Base-by-base conservation (phyloP, 2,797 vertebrate species). In the Lithobates sylvaticus region DNA sequence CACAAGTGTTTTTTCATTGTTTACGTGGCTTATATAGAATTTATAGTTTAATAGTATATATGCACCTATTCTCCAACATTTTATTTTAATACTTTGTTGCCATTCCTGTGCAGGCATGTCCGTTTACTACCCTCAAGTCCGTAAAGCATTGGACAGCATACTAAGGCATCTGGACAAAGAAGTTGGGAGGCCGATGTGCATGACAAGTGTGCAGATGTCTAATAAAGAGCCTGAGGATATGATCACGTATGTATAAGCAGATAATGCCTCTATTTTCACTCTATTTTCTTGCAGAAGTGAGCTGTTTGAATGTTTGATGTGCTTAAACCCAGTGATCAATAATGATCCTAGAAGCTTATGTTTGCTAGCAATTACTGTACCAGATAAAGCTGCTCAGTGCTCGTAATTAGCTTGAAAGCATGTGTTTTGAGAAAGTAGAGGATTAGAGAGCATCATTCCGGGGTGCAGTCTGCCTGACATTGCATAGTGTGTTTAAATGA, bases 191-290 rank as follows among this genome's bases (percentile, higher is more conserved):
- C 97, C 97, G 6, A 99, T 99, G 98, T 99, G 97, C 90, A 99
- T 99, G 98, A 99, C 98, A 21, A 99, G 93, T 13, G 96, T 99
- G 69, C 98, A 99, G 93, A 99, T 99, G 98, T 99, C 97, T 83
- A 99, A 99, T 89, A 99, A 99, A 90, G 98, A 99, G 88, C 98
- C 98, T 0, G 98, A 99, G 93, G 98, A 99, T 89, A 99, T 99
- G 98, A 99, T 99, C 88, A 99, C 98, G 98, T 99, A 93, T 13
- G 97, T 95, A 92, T 50, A 16, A 13, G 73, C 70, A 36, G 29
- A 78, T 73, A 50, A 78, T 72, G 21, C 21, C 4, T 73, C 58
- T 71, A 50, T 50, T 70, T 79, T 47, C 34, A 58, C 50, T 39
- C 6, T 5, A 23, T 16, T 42, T 78, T 68, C 21, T 81, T 34